phyloP scores from a whole-genome alignment of 1,140 invertebrate genomes.

The Frieseomelitta varia region DNA sequence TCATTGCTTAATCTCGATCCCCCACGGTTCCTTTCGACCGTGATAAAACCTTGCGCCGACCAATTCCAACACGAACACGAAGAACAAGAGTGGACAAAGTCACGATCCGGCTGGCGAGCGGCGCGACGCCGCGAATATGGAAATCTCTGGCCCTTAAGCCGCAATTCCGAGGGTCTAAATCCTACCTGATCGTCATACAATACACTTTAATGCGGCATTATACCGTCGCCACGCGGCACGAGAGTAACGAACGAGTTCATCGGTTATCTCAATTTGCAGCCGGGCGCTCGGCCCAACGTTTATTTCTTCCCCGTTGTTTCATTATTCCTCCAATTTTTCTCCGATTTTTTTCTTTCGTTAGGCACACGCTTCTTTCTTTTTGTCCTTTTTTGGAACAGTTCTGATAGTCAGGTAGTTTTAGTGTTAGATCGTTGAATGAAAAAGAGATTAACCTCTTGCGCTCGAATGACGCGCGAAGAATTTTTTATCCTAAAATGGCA shows the following conservation, averaged over 20 bases:
- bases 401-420: no score
- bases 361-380: neutral
- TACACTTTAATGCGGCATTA: conserved; percentile 62
- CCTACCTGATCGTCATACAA: conserved; percentile 53
- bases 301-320: conserved; percentile 22
- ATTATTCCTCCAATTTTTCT: neutral
- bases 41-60: neutral
- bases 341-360: neutral
- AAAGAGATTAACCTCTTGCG: no score
- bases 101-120: neutral
- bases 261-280: conserved; percentile 69
- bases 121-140: conserved; percentile 39
- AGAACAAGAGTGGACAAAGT: conserved; percentile 19
- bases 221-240: conserved; percentile 25
- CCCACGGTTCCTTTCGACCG: neutral
- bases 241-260: conserved; percentile 12
- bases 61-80: neutral
- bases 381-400: no score
- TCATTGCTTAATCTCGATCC: conserved; percentile 15
- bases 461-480: no score
- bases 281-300: conserved; percentile 25
- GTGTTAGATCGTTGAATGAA: no score
- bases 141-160: conserved; percentile 56
- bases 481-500: no score
- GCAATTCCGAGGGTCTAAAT: conserved; percentile 62